Base-by-base conservation (phyloP, 1,140 invertebrate genomes). In the Penaeus japonicus region DNA sequence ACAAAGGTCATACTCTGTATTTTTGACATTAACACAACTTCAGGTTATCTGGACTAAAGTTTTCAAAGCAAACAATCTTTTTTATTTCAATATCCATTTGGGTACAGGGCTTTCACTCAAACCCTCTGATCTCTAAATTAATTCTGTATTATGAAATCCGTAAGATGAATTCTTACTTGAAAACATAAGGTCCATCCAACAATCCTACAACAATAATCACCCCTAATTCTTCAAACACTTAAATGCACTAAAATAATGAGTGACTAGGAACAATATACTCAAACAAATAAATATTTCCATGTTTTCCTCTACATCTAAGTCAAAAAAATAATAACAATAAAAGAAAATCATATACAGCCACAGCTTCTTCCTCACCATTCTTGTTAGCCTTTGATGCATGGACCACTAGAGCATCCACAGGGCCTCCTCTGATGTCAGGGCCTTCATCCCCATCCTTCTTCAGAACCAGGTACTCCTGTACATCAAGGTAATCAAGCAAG, bases 351-450 rank as follows among this genome's bases (percentile, higher is more conserved):
- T 89, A 91, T 59, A 85, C 83, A 89, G 24, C 90, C 91, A 89
- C 59, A 87, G 79, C 30, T 89, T 85, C 83, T 83, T 65, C 80
- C 83, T 91, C 93, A 96, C 96, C 96, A 94, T 96, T 96, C 94
- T 97, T 98, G 91, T 96, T 96, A 82, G 96, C 96, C 93, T 97
- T 97, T 78, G 97, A 98, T 27, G 98, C 98, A 92, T 98, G 96
- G 85, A 99, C 96, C 87, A 99, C 95, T 35, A 99, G 94, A 2
- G 97, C 97, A 93, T 99, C 97, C 0, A 97, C 95, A 90, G 96
- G 95, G 55, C 98, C 98, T 15, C 97, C 98, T 81, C 97, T 94
- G 59, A 99, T 95, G 90, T 98, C 97, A 0, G 97, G 96, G 12
- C 96, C 96, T 88, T 97, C 96, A 92, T 97, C 96, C 27, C 95